These are phyloP conservation scores for Phrixothrix hirtus DNA, from an alignment of 2,888 invertebrate species.

Conservation along the genomic window DNA sequence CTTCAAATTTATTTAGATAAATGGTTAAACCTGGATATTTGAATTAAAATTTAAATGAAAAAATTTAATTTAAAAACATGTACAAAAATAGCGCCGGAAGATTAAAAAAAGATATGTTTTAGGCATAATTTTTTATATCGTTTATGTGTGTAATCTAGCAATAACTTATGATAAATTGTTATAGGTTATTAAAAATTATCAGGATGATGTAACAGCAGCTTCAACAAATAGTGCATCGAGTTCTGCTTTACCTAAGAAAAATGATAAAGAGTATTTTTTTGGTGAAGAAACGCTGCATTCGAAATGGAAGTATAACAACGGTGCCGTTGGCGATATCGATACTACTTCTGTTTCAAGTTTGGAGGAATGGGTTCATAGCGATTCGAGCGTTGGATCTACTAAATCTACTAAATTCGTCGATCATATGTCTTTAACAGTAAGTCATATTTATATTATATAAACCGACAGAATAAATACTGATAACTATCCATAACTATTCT, in stretches of 20 bases:
- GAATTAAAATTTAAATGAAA: too few relatives aligned
- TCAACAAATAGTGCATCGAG: conserved; percentile 48
- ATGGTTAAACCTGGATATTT: too few relatives aligned
- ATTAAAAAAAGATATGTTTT: too few relatives aligned
- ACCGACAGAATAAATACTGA: too few relatives aligned
- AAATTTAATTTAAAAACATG: too few relatives aligned
- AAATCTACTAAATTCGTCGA: conserved; percentile 53
- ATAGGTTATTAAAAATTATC: conserved; percentile 69
- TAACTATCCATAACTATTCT: too few relatives aligned
- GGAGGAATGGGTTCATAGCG: conserved; percentile 52
- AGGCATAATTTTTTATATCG: too few relatives aligned
- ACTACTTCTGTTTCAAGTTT: conserved; percentile 51
- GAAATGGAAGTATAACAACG: conserved; percentile 44
- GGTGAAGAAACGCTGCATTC: conserved; percentile 50
- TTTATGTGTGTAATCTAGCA: too few relatives aligned
- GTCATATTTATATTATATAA: too few relatives aligned
- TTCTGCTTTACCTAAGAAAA: conserved; percentile 46
- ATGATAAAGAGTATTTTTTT: conserved; percentile 48
- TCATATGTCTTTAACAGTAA: conserved; percentile 50
- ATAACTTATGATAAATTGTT: too few relatives aligned
- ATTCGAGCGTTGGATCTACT: conserved; percentile 48
- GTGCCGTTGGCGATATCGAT: conserved; percentile 43
- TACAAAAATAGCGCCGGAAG: too few relatives aligned
- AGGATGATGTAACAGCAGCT: conserved; percentile 56
- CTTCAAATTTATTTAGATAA: too few relatives aligned